Evolutionary conservation across 2,888 invertebrate genomes (phyloP).

Genomic region (Pteria penguin): DNA sequence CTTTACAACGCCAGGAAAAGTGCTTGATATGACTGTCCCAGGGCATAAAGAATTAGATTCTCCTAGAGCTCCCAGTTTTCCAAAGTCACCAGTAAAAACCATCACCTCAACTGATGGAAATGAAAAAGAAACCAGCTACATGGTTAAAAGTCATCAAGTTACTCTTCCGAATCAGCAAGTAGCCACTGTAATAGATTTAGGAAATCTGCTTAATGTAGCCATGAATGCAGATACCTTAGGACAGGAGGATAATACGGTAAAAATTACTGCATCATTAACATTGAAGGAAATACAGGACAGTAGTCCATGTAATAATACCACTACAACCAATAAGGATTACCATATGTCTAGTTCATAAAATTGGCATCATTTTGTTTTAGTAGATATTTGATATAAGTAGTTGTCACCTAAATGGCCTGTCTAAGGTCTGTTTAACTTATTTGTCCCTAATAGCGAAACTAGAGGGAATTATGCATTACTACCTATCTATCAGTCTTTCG

Average conservation of each 20-base stretch:
- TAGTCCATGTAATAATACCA: too few species aligned
- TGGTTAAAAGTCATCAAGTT: slow-evolving; percentile 37
- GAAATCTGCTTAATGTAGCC: slow-evolving; percentile 31
- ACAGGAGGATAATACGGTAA: background rate
- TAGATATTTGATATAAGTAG: too few species aligned
- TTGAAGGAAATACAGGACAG: too few species aligned
- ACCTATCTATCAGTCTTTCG: too few species aligned
- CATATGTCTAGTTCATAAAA: too few species aligned
- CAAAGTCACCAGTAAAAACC: background rate
- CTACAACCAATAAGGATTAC: too few species aligned
- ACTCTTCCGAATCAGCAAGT: slow-evolving; percentile 42
- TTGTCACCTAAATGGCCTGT: too few species aligned
- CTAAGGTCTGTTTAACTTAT: too few species aligned
- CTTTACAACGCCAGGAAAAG: background rate
- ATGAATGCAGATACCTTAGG: slow-evolving; percentile 22
- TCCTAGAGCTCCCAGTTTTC: background rate
- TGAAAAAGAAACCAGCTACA: slow-evolving; percentile 22
- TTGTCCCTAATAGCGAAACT: too few species aligned
- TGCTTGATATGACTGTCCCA: background rate
- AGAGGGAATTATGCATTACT: too few species aligned
- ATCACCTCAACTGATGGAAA: background rate
- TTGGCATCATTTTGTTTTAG: too few species aligned
- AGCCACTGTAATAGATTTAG: slow-evolving; percentile 41
- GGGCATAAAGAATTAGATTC: background rate
- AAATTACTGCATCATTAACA: too few species aligned